Percentiles rank a stretch among this genome's conserved stretches.
These are phyloP conservation scores for Calliopsis andreniformis DNA, from an alignment of 1,140 invertebrate species.

Conservation along the genomic window DNA sequence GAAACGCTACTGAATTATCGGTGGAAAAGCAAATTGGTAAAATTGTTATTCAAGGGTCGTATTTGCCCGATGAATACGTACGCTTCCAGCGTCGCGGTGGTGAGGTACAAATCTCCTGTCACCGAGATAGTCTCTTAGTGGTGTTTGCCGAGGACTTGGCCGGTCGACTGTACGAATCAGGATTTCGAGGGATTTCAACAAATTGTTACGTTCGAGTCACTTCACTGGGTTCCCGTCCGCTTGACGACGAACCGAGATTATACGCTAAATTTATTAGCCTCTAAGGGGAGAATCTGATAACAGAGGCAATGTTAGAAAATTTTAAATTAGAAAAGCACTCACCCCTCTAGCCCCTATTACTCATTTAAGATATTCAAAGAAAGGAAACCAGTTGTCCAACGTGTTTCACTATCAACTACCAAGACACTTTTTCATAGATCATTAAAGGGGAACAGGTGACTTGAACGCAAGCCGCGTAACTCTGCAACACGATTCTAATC, in stretches of 20 bases:
- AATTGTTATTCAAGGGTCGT: conserved; percentile 35
- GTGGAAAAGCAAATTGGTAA: conserved; percentile 8
- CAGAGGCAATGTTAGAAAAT: background rate
- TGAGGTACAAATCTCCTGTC: conserved; percentile 69
- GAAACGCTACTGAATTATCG: background rate
- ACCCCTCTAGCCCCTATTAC: background rate
- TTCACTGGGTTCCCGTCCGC: conserved; percentile 60
- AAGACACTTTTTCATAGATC: no score
- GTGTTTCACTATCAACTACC: no score
- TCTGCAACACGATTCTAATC: conserved; percentile 36
- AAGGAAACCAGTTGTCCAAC: no score
- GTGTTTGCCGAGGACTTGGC: conserved; percentile 71
- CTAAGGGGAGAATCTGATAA: background rate
- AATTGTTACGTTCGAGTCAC: conserved; percentile 70
- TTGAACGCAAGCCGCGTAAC: no score
- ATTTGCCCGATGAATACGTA: conserved; percentile 30
- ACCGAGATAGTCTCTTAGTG: conserved; percentile 68
- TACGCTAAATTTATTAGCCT: conserved; percentile 36
- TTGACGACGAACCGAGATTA: conserved; percentile 62
- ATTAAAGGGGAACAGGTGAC: conserved; percentile 2
- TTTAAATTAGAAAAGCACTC: background rate
- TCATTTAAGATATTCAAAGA: no score
- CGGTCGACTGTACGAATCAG: conserved; percentile 68
- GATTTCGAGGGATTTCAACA: conserved; percentile 76
- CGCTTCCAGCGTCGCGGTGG: conserved; percentile 45